Conservation (phyloP, 2,113 vertebrate species). For the Pteropus alecto region DNA sequence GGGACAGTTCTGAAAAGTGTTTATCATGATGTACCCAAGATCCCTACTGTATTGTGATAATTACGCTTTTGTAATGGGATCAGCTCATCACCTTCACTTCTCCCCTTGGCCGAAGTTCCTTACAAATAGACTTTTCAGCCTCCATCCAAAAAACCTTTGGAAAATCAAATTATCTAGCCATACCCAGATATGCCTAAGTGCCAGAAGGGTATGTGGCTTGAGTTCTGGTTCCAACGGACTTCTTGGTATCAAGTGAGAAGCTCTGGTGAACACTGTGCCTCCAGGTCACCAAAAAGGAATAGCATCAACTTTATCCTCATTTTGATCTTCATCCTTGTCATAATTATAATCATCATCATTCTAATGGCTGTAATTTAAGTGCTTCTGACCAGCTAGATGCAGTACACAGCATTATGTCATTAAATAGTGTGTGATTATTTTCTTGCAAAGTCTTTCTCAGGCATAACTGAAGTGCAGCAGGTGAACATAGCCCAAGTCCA, state of each 20-base stretch:
- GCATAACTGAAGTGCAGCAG: neutral
- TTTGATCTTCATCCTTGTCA: neutral
- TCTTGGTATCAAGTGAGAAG: neutral
- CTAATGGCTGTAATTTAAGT: neutral
- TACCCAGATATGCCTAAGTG: neutral
- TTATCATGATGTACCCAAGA: neutral
- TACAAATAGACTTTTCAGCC: neutral
- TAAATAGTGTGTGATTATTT: neutral
- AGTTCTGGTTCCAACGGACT: neutral
- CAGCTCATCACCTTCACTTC: neutral
- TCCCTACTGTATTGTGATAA: neutral
- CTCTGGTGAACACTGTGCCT: neutral
- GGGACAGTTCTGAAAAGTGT: neutral
- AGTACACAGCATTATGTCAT: neutral
- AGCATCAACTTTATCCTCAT: neutral
- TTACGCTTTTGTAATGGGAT: neutral
- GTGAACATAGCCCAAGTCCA: neutral
- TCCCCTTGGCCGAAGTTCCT: neutral
- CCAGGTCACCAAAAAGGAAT: neutral
- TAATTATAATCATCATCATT: neutral
- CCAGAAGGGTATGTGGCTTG: neutral
- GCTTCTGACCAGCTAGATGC: neutral
- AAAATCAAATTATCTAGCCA: neutral
- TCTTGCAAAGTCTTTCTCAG: neutral
- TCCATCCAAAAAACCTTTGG: neutral